Base-by-base conservation (phyloP, 1,140 invertebrate genomes). In the Atta cephalotes region DNA sequence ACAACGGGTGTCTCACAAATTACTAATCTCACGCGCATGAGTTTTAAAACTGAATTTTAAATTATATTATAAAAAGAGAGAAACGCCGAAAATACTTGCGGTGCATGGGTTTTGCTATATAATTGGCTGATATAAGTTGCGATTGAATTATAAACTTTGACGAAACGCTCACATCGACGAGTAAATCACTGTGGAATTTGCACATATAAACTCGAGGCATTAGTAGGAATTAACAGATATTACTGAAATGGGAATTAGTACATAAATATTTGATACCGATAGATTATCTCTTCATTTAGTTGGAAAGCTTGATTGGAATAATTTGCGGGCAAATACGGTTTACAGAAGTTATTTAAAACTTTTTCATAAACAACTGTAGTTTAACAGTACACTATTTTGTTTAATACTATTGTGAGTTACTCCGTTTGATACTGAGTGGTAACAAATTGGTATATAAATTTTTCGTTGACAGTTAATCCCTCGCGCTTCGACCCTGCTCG, bases 1-100 rank as follows among this genome's bases (percentile, higher is more conserved):
- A 63, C 63, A 62, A 60, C 77, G 79, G 74, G 78, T 87, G 85
- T 89, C 72, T 39, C 60, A 2, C 49, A 21, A 85, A 85, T 81
- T 86, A 51, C 49, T 16, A 66, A 60, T 58, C 12, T 45, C 21
- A 21, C 21, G 21, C n/a, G 21, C n/a, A 31, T 21, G 62, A 21
- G 10, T 21, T 31, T 31, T 16, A 21, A 45, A 49, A 60, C n/a
- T 9, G 12, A 51, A 12, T 60, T 28, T 16, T 49, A 60, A 31
- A 74, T 74, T 18, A n/a, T 21, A 21, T 56, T 6, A 21, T 9
- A n/a, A 21, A 71, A n/a, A 7, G 53, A 56, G 53, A 16, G 21
- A 51, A 53, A 12, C 9, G 16, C 7, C 18, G 16, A 2, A 58
- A 28, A 21, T 16, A 7, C 9, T 45, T 45, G 16, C 7, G 1